A percentile compares a stretch with the other conserved stretches of the same genome.
Conservation (phyloP, 2,888 invertebrate species). For the Catocala fraxini region DNA sequence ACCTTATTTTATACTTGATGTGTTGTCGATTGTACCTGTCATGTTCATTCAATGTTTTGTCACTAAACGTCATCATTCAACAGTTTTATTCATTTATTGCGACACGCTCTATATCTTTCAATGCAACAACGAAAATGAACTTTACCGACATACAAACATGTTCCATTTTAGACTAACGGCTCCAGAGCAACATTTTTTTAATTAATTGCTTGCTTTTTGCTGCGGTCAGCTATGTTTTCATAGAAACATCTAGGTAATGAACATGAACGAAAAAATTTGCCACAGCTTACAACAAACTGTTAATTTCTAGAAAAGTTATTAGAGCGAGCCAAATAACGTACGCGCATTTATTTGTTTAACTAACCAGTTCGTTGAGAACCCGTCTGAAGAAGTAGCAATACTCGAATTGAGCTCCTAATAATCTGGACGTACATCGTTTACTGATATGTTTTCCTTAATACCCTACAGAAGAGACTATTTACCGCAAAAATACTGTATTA, state of each 20-base stretch:
- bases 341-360: conserved; percentile 23
- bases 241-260: conserved; percentile 69
- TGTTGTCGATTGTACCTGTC: not conserved
- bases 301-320: conserved; percentile 50
- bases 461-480: too few species aligned
- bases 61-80: conserved; percentile 33
- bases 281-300: conserved; percentile 47
- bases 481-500: too few species aligned
- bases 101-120: conserved; percentile 46
- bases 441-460: too few species aligned
- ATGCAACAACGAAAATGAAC: conserved; percentile 21
- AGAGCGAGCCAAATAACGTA: conserved; percentile 30
- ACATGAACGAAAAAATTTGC: conserved; percentile 56
- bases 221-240: conserved; percentile 70
- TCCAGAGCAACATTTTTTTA: conserved; percentile 63
- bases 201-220: conserved; percentile 77
- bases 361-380: not conserved
- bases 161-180: conserved; percentile 30
- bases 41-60: conserved; percentile 27
- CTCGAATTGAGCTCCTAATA: too few species aligned
- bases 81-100: conserved; percentile 25
- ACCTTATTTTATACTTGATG: too few species aligned
- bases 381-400: too few species aligned
- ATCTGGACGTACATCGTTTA: too few species aligned
- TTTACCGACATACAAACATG: conserved; percentile 18